A percentile compares a stretch with the other conserved stretches of the same genome.
These are phyloP conservation scores for Pelodytes ibericus DNA, from an alignment of 2,797 vertebrate genomes.

Conservation along the genomic window DNA sequence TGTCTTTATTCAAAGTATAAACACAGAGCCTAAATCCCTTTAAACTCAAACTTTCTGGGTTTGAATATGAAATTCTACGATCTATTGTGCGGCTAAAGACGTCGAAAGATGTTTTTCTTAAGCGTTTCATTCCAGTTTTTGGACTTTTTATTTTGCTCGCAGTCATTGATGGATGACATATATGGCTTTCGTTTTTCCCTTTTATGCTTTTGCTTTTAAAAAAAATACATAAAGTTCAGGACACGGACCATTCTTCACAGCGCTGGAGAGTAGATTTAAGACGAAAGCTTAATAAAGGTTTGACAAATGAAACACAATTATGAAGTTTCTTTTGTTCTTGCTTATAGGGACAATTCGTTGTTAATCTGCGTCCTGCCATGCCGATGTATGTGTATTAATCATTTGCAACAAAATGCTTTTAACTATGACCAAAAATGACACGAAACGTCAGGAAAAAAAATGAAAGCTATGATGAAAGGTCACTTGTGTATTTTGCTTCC, in stretches of 20 bases:
- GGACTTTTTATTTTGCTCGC: background rate
- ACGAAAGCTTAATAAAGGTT: slow-evolving; percentile 69
- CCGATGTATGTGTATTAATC: slow-evolving; percentile 70
- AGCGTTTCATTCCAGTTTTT: background rate
- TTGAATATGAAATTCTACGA: background rate
- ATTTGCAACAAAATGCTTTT: slow-evolving; percentile 65
- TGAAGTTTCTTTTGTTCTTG: slow-evolving; percentile 74
- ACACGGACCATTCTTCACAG: slow-evolving; percentile 64
- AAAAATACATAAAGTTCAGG: slow-evolving; percentile 59
- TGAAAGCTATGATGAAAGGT: slow-evolving; percentile 58
- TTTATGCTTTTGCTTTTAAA: slow-evolving; percentile 53
- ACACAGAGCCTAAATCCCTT: too few relatives aligned
- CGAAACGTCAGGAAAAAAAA: slow-evolving; percentile 53
- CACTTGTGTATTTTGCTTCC: slow-evolving; percentile 42
- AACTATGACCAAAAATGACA: slow-evolving; percentile 61
- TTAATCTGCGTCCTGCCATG: slow-evolving; percentile 70
- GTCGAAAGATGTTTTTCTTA: background rate
- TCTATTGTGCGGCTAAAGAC: background rate
- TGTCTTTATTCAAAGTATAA: too few relatives aligned
- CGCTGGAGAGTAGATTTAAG: slow-evolving; percentile 58
- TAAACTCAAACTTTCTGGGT: background rate
- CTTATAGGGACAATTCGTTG: slow-evolving; percentile 59
- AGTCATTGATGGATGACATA: slow-evolving; percentile 30
- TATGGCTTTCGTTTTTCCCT: slow-evolving; percentile 59
- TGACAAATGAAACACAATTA: slow-evolving; percentile 72